Evolutionary conservation across 2,888 invertebrate species (phyloP).

Genomic region (Ophion obscuratus): DNA sequence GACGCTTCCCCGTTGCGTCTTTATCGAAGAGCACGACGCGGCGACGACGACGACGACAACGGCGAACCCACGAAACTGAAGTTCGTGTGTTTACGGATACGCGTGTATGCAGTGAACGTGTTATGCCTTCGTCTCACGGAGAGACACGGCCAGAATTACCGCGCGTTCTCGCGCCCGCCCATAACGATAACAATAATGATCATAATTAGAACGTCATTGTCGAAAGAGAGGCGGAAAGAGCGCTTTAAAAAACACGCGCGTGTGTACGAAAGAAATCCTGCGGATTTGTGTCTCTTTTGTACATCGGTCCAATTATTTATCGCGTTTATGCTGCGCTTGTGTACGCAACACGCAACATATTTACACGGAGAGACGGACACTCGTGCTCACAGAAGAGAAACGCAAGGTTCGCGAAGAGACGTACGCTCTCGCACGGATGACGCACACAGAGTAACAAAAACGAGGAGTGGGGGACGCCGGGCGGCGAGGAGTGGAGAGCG

Average conservation of each 20-base stretch:
- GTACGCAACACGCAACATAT: too few relatives aligned
- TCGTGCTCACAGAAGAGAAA: background rate
- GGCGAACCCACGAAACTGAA: too few relatives aligned
- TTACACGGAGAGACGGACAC: constrained; percentile 23
- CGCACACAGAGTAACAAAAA: background rate
- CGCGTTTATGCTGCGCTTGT: too few relatives aligned
- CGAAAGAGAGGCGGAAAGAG: too few relatives aligned
- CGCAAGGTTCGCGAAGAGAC: too few relatives aligned
- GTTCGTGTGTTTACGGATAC: background rate
- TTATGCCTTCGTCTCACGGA: background rate
- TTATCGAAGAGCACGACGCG: constrained; percentile 17
- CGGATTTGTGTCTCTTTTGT: constrained; percentile 22
- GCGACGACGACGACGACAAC: too few relatives aligned
- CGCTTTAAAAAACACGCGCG: too few relatives aligned
- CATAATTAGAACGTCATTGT: background rate
- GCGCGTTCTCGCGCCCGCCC: constrained; percentile 15
- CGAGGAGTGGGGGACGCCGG: background rate
- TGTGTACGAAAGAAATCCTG: background rate
- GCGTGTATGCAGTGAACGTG: constrained; percentile 9
- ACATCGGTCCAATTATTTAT: constrained; percentile 10
- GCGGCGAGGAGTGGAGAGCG: background rate
- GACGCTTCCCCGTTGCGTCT: constrained; percentile 14
- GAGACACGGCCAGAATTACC: constrained; percentile 7
- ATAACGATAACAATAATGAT: constrained; percentile 6
- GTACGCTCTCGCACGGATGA: too few relatives aligned